phyloP scores from a whole-genome alignment of 2,113 vertebrate species.

The Psittacula cyanocephala region DNA sequence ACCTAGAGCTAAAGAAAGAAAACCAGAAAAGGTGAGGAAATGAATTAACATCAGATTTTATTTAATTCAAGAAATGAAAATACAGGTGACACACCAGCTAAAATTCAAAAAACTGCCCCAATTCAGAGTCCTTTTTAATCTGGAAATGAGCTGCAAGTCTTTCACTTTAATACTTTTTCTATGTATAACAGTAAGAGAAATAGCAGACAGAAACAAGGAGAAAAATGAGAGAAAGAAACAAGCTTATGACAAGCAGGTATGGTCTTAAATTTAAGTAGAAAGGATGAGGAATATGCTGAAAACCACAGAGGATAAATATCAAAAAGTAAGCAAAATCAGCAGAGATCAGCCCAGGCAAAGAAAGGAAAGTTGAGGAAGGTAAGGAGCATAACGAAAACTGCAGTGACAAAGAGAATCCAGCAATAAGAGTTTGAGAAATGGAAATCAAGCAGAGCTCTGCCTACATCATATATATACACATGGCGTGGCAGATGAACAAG shows the following conservation, averaged over 20 bases:
- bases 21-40: neutral
- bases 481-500: rapidly evolving
- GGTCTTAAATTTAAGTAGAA: neutral
- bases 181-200: neutral
- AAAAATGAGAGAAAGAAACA: neutral
- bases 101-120: neutral
- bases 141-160: neutral
- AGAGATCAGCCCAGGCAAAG: neutral
- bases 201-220: neutral
- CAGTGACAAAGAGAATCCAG: neutral
- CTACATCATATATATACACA: rapidly evolving
- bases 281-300: neutral
- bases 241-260: neutral
- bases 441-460: neutral
- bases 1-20: neutral
- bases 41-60: neutral
- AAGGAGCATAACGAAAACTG: neutral
- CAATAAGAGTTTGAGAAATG: neutral
- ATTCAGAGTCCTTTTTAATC: neutral
- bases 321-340: neutral
- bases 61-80: neutral
- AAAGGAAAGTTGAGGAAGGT: neutral
- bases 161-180: neutral
- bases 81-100: neutral
- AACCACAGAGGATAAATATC: neutral